Conservation (phyloP, 2,113 vertebrate species). For the Callipepla squamata region DNA sequence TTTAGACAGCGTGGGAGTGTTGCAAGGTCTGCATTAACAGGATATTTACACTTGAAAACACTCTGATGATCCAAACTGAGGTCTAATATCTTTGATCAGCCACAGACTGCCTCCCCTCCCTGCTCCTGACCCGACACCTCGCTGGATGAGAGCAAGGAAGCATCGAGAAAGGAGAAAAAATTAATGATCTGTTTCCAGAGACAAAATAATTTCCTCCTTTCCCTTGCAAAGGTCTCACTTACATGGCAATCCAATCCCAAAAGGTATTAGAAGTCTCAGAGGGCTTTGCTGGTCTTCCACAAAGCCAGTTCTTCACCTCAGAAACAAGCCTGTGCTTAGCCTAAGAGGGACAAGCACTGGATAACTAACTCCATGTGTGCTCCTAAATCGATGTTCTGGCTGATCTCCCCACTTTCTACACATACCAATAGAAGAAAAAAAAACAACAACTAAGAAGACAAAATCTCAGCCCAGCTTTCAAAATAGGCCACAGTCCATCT, state of each 20-base stretch:
- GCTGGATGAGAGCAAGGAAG: slow-evolving; percentile 26
- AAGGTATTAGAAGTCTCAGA: background rate
- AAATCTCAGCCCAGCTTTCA: background rate
- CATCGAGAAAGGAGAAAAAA: slow-evolving; percentile 20
- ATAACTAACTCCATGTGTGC: background rate
- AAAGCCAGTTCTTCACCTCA: background rate
- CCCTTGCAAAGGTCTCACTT: background rate
- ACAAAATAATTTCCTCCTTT: slow-evolving; percentile 23
- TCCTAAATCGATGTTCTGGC: background rate
- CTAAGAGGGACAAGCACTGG: background rate
- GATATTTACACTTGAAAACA: slow-evolving; percentile 74
- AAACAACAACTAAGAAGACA: background rate
- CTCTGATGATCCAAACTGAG: slow-evolving; percentile 40
- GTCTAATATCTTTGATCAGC: slow-evolving; percentile 62
- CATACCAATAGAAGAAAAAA: background rate
- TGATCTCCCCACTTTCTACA: background rate
- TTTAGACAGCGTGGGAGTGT: slow-evolving; percentile 68
- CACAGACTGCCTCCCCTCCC: slow-evolving; percentile 17
- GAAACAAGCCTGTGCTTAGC: background rate
- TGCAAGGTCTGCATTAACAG: slow-evolving; percentile 54
- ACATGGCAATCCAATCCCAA: background rate
- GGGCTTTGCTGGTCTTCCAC: background rate
- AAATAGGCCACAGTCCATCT: background rate
- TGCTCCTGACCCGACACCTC: slow-evolving; percentile 61
- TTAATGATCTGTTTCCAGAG: slow-evolving; percentile 47